Conservation (phyloP, 2,797 vertebrate species). For the Tapirus indicus region DNA sequence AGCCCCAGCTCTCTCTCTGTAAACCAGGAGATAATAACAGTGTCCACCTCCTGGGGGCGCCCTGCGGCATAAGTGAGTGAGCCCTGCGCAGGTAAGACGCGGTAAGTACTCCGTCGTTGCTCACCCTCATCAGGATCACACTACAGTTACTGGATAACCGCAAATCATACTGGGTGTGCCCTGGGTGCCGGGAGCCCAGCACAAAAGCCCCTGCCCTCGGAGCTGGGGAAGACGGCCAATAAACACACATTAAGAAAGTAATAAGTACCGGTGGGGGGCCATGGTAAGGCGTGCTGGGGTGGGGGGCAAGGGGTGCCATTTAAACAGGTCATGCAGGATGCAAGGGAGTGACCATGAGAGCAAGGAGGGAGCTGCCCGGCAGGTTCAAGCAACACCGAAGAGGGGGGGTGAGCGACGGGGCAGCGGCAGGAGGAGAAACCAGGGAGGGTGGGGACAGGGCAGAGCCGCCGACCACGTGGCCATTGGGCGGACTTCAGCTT, state of each 20-base stretch:
- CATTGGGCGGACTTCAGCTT: rapidly evolving
- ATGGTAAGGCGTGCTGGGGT: background rate
- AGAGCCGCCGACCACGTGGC: background rate
- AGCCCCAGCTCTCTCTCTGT: background rate
- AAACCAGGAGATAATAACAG: rapidly evolving
- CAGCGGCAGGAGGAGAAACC: background rate
- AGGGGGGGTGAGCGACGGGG: rapidly evolving
- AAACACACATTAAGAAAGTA: background rate
- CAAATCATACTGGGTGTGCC: rapidly evolving
- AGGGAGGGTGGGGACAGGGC: background rate
- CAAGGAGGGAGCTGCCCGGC: rapidly evolving
- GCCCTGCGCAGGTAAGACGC: too few species aligned
- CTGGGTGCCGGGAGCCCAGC: background rate
- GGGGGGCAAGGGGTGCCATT: too few species aligned
- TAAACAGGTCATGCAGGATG: background rate
- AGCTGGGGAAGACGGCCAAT: background rate
- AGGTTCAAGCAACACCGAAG: background rate
- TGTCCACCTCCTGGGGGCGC: rapidly evolving
- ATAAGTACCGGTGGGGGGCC: background rate
- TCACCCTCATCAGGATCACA: rapidly evolving
- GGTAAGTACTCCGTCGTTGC: rapidly evolving
- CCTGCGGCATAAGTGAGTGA: rapidly evolving
- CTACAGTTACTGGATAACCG: rapidly evolving
- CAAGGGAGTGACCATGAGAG: background rate
- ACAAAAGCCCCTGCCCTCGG: background rate